These are phyloP conservation scores for Furnarius figulus DNA, from an alignment of 2,113 vertebrate genomes.

Conservation along the genomic window DNA sequence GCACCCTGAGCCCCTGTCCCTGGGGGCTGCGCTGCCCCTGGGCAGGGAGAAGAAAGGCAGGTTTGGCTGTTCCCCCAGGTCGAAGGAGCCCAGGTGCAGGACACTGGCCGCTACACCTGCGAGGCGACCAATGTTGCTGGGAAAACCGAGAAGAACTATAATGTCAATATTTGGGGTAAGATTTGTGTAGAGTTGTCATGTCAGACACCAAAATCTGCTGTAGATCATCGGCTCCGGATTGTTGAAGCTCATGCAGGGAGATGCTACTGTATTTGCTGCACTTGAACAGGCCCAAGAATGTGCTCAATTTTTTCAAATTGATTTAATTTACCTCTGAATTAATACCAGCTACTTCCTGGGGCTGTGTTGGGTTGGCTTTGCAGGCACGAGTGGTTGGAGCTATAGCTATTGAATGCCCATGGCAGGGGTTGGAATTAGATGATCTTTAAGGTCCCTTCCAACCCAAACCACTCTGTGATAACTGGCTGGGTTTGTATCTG, in stretches of 20 bases:
- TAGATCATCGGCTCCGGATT: not conserved
- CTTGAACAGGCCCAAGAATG: not conserved
- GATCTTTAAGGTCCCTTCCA: not conserved
- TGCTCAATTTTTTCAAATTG: not conserved
- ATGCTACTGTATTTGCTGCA: not conserved
- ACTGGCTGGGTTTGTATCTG: not conserved
- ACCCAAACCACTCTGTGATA: not conserved
- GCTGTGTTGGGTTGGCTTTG: not conserved
- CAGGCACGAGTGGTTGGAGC: not conserved
- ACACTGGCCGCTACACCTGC: constrained; percentile 92
- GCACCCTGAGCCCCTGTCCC: not conserved
- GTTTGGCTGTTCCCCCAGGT: constrained; percentile 76
- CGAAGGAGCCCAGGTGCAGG: constrained; percentile 85
- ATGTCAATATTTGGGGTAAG: constrained; percentile 96
- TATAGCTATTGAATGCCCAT: not conserved
- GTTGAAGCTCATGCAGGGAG: not conserved
- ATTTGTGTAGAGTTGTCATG: not conserved
- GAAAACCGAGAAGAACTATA: constrained; percentile 95
- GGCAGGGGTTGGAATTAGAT: not conserved
- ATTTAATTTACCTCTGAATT: not conserved
- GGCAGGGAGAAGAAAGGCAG: not conserved
- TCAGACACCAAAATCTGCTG: not conserved
- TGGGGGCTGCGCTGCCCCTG: not conserved
- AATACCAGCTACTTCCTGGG: not conserved
- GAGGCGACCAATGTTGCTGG: constrained; percentile 94